phyloP scores from a whole-genome alignment of 1,140 invertebrate species.

The Colletes gigas region DNA sequence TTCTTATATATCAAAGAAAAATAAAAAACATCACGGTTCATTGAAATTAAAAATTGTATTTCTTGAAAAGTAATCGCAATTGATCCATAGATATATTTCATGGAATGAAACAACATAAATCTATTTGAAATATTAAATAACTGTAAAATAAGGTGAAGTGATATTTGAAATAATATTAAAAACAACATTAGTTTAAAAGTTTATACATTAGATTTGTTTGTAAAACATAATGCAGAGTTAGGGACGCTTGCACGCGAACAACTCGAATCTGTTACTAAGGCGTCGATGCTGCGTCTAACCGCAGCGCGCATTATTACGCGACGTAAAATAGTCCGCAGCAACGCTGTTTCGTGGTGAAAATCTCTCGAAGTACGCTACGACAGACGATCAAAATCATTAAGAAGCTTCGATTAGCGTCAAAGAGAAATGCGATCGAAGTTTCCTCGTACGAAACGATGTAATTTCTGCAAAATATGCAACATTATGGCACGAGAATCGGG shows the following conservation, averaged over 20 bases:
- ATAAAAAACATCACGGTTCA: too few relatives aligned
- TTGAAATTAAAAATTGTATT: too few relatives aligned
- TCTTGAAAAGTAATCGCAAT: too few relatives aligned
- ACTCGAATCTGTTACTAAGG: slow-evolving; percentile 38
- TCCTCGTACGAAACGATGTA: slow-evolving; percentile 41
- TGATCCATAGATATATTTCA: too few relatives aligned
- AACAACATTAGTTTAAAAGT: too few relatives aligned
- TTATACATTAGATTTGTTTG: too few relatives aligned
- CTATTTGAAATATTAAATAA: too few relatives aligned
- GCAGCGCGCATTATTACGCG: slow-evolving; percentile 48
- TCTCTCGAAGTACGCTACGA: slow-evolving; percentile 71
- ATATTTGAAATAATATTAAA: too few relatives aligned
- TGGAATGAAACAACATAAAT: too few relatives aligned
- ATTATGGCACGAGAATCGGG: slow-evolving; percentile 59
- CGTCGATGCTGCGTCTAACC: slow-evolving; percentile 26
- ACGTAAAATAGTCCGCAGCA: slow-evolving; percentile 38
- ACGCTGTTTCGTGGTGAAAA: slow-evolving; percentile 31
- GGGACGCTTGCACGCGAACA: background rate
- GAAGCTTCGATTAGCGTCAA: background rate
- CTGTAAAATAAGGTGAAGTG: too few relatives aligned
- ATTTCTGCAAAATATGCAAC: slow-evolving; percentile 57
- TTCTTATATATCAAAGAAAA: too few relatives aligned
- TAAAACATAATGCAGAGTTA: too few relatives aligned
- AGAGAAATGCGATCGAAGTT: background rate
- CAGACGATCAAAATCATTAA: slow-evolving; percentile 39